Evolutionary conservation across 2,797 vertebrate species (phyloP).

Genomic region (Otolemur crassicaudatus): DNA sequence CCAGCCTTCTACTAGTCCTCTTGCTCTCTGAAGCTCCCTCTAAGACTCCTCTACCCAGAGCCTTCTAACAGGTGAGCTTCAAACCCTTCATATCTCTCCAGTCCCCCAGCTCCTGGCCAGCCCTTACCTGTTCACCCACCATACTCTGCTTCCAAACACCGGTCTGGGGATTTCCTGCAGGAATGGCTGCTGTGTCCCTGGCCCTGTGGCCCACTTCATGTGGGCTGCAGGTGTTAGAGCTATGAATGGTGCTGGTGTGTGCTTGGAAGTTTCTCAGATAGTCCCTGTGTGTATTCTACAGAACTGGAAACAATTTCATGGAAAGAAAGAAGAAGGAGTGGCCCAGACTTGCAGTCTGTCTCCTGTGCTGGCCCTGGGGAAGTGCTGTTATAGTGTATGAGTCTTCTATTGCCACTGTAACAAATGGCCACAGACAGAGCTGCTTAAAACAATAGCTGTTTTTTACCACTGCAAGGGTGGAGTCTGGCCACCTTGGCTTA

Average conservation of each 20-base stretch:
- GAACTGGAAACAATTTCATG: not conserved
- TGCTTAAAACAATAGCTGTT: not conserved
- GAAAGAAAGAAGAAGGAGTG: not conserved
- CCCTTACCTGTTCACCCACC: not conserved
- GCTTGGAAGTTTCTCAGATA: not conserved
- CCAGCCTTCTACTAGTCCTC: not conserved
- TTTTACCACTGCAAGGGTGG: no score
- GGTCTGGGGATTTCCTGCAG: not conserved
- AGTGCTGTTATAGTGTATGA: no score
- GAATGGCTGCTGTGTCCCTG: not conserved
- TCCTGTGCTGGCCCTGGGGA: no score
- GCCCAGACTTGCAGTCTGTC: not conserved
- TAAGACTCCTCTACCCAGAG: not conserved
- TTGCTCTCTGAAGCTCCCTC: not conserved
- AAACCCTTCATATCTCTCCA: not conserved
- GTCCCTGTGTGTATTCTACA: not conserved
- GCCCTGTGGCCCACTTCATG: not conserved
- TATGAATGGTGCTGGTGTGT: not conserved
- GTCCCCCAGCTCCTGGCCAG: not conserved
- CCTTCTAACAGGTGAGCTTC: conserved; percentile 32
- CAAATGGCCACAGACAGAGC: not conserved
- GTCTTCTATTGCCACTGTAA: not conserved
- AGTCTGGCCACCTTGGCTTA: not conserved
- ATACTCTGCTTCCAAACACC: not conserved
- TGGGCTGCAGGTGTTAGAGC: not conserved